Conservation (phyloP, 2,113 vertebrate genomes). For the Saccopteryx bilineata region DNA sequence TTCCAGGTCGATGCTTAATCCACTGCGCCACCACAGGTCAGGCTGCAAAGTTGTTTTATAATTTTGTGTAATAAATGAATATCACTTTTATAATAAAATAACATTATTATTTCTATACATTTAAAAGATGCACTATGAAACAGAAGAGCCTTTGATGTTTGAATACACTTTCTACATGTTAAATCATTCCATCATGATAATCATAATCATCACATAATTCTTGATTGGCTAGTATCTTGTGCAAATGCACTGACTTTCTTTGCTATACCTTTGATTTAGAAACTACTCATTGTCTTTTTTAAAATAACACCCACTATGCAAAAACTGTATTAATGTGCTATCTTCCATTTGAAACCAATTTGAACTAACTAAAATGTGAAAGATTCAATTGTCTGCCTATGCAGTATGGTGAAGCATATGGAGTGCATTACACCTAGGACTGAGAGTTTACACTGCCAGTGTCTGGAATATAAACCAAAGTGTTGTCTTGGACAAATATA, state of each 20-base stretch:
- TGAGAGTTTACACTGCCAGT: neutral
- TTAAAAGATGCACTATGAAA: neutral
- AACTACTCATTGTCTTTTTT: neutral
- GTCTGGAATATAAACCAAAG: conserved; percentile 19
- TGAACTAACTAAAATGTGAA: conserved; percentile 27
- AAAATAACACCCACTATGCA: neutral
- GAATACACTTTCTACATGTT: neutral
- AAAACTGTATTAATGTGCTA: neutral
- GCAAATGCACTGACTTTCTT: neutral
- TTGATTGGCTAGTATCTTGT: neutral
- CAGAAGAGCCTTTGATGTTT: neutral
- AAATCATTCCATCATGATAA: neutral
- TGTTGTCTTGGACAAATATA: conserved; percentile 60
- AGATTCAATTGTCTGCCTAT: neutral
- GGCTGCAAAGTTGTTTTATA: neutral
- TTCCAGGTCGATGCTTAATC: no score
- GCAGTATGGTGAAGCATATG: neutral
- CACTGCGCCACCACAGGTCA: no score
- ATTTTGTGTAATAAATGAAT: neutral
- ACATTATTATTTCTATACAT: neutral
- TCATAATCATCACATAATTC: neutral
- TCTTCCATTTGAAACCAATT: neutral
- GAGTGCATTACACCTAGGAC: neutral
- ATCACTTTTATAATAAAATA: conserved; percentile 41
- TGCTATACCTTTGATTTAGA: conserved; percentile 1